phyloP scores from a whole-genome alignment of 2,888 invertebrate species.

The Lochmaea capreae region DNA sequence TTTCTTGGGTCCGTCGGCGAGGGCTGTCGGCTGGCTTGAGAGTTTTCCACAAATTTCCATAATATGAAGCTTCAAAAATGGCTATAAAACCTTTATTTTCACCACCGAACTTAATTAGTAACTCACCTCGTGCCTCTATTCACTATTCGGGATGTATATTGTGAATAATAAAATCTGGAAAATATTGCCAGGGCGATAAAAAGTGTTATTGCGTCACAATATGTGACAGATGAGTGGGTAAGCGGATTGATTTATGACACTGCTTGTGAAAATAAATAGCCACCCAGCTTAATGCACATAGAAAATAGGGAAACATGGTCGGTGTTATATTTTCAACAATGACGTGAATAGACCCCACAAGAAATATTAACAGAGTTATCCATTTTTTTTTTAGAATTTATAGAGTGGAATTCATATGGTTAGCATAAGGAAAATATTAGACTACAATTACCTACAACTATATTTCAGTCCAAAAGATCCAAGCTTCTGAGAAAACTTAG shows the following conservation, averaged over 20 bases:
- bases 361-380: not conserved
- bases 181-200: not conserved
- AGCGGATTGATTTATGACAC: slow-evolving; percentile 14
- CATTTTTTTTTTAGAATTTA: too few species aligned
- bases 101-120: slow-evolving; percentile 35
- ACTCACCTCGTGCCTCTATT: slow-evolving; percentile 12
- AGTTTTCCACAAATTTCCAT: slow-evolving; percentile 44
- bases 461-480: too few species aligned
- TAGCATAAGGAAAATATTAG: too few species aligned
- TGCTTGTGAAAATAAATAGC: not conserved
- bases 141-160: slow-evolving; percentile 7
- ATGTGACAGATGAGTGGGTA: slow-evolving; percentile 3
- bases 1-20: slow-evolving; percentile 13
- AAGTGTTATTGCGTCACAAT: slow-evolving; percentile 8
- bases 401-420: too few species aligned
- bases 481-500: too few species aligned
- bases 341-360: not conserved
- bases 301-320: not conserved
- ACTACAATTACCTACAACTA: too few species aligned
- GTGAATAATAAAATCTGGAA: slow-evolving; percentile 12
- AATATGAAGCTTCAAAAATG: slow-evolving; percentile 39
- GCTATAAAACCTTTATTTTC: slow-evolving; percentile 39
- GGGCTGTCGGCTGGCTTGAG: slow-evolving; percentile 21
- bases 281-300: not conserved
- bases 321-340: slow-evolving; percentile 1